Base-by-base conservation (phyloP, 1,140 invertebrate species). In the Eriosoma lanigerum region DNA sequence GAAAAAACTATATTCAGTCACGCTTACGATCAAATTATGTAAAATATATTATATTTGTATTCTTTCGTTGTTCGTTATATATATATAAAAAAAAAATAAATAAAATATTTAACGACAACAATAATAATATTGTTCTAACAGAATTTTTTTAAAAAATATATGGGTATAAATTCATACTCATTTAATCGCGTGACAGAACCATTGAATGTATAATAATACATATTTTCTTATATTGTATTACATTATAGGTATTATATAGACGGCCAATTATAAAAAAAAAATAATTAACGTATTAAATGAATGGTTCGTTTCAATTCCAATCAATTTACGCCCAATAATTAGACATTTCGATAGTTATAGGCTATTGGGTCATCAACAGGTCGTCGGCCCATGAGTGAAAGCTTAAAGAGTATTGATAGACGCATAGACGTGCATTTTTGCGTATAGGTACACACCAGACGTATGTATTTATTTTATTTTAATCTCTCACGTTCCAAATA, bases 401-500 rank as follows among this genome's bases (percentile, higher is more conserved):
- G 68, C 68, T 50, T 70, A 54, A 15, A 19, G 17, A 70, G 44
- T 26, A 50, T 13, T 8, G 46, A 48, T 48, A 48, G 21, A 26
- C 24, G 9, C 44, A 19, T 19, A 70, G 38, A 26, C 46, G 19
- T 6, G 12, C 9, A n/a, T 12, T 38, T n/a, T 15, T 8, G 15
- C 52, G 15, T 6, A 54, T 64, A 19, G 9, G 15, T 17, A 62
- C 26, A 17, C 60, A n/a, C 17, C 17, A 62, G 6, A 10, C 29
- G 8, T 3, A 26, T 26, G 21, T 6, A 60, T 5, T 4, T 62
- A n/a, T 10, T 70, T 50, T 50, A 29, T 60, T 60, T 50, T 66
- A 70, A 70, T 70, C 24, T 70, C 66, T 70, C 66, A 70, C 66
- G 66, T 70, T 70, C 66, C 66, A 21, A 50, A 68, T 68, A n/a